Base-by-base conservation (phyloP, 1,140 invertebrate genomes). In the Papilio xuthus region DNA sequence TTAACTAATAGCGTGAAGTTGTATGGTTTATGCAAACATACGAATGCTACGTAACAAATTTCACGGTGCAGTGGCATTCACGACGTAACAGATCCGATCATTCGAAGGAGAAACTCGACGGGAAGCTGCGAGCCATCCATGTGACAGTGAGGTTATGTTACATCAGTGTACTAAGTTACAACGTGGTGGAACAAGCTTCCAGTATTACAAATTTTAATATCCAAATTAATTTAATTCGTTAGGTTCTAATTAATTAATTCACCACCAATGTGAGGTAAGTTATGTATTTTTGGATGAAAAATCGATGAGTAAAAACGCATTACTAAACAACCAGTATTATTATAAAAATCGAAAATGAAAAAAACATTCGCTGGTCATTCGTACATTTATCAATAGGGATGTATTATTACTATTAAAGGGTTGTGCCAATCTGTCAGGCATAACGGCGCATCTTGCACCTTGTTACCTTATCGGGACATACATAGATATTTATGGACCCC, bases 401-500 rank as follows among this genome's bases (percentile, higher is more conserved):
- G 26, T 67, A 67, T 67, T 67, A 67, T 67, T 67, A 26, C 26
- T 67, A 26, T 12, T 60, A 60, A 60, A 60, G 56, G 20, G 23
- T 67, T 67, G 26, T 26, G 13, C 32, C 60, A 28, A 67, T 26
- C 26, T 28, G 60, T 15, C 26, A 67, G 60, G 60, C 60, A 67
- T 67, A 67, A 67, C 60, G 60, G 60, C 60, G 26, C 26, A 67
- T 15, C 60, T 67, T 67, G 60, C 60, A 67, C 60, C 60, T 67
- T 67, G 60, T 28, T 67, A 4, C 60, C 60, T 67, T 67, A 67
- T 67, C 60, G 26, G 60, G 60, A 67, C 60, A 32, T 67, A 23
- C 56, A 60, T 67, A 28, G 23, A 67, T 67, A 67, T 67, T 67
- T 67, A 67, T 67, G 60, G 26, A 67, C 60, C 60, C 60, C 60